Conservation (phyloP, 2,888 invertebrate genomes). For the Mesorhabditis sp. region DNA sequence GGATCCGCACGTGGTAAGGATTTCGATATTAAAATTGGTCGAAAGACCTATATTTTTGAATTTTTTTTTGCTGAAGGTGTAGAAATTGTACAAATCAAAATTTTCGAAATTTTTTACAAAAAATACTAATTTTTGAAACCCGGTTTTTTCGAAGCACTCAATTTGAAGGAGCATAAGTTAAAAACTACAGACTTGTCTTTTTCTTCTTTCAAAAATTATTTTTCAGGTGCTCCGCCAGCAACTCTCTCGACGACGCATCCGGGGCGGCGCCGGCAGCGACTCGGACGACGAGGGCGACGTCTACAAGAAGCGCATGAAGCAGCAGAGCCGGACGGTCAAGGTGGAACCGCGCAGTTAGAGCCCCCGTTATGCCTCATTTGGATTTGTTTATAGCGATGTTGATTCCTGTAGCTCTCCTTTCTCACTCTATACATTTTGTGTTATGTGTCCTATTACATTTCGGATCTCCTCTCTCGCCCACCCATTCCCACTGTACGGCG, state of each 20-base stretch:
- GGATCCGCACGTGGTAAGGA: slow-evolving; percentile 54
- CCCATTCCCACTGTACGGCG: too few species aligned
- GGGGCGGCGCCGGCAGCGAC: slow-evolving; percentile 43
- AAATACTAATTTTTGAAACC: neutral
- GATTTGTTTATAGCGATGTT: too few species aligned
- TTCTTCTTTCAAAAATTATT: neutral
- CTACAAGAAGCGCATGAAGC: slow-evolving; percentile 51
- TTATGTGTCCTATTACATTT: too few species aligned
- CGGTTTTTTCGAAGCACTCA: neutral
- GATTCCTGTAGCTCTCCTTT: too few species aligned
- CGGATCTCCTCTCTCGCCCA: too few species aligned
- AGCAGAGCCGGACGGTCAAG: slow-evolving; percentile 15
- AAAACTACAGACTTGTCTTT: neutral
- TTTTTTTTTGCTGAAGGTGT: neutral
- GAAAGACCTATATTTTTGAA: neutral
- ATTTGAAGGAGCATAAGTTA: neutral
- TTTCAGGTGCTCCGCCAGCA: slow-evolving; percentile 23
- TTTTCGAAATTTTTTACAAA: slow-evolving; percentile 2
- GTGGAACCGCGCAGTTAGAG: too few species aligned
- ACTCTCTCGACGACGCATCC: slow-evolving; percentile 19
- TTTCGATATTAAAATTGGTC: too few species aligned
- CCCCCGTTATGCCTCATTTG: too few species aligned
- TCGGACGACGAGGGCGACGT: slow-evolving; percentile 42
- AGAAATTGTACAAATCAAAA: neutral
- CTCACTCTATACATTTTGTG: too few species aligned